These are phyloP conservation scores for Anoura caudifer DNA, from an alignment of 2,113 vertebrate species.

Conservation along the genomic window DNA sequence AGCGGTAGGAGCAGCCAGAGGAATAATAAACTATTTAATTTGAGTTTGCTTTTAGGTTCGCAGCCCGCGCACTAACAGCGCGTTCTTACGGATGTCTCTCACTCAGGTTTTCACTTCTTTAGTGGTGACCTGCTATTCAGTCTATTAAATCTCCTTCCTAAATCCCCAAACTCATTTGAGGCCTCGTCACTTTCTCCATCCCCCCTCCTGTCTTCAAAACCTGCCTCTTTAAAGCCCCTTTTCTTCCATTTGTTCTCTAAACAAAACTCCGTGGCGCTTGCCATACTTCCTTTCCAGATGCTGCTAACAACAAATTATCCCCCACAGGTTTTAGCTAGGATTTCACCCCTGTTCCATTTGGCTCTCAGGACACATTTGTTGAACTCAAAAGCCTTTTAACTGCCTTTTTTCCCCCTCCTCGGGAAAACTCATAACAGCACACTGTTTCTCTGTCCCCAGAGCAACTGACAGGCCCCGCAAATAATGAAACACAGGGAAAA, in stretches of 20 bases:
- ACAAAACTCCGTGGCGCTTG: slow-evolving; percentile 44
- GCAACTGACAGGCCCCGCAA: neutral
- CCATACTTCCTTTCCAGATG: slow-evolving; percentile 50
- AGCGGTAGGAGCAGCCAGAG: neutral
- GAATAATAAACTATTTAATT: slow-evolving; percentile 57
- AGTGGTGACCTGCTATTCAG: neutral
- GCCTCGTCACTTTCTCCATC: neutral
- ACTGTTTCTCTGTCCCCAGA: slow-evolving; percentile 31
- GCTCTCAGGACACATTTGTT: slow-evolving; percentile 39
- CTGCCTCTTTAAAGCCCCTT: slow-evolving; percentile 46
- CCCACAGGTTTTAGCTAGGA: slow-evolving; percentile 53
- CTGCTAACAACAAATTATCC: slow-evolving; percentile 65
- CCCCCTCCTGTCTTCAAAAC: neutral
- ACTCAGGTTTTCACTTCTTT: slow-evolving; percentile 14
- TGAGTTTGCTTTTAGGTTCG: neutral
- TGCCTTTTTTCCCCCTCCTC: neutral
- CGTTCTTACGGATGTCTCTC: neutral
- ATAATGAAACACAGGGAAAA: neutral
- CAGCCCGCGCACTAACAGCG: neutral
- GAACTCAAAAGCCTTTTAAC: slow-evolving; percentile 66
- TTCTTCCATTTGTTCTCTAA: slow-evolving; percentile 66
- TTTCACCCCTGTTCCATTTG: slow-evolving; percentile 56
- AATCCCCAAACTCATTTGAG: slow-evolving; percentile 2
- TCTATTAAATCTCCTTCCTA: slow-evolving; percentile 44
- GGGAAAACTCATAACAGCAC: slow-evolving; percentile 24